Evolutionary conservation across 2,888 invertebrate genomes (phyloP).

Genomic region (Pinctada fucata): DNA sequence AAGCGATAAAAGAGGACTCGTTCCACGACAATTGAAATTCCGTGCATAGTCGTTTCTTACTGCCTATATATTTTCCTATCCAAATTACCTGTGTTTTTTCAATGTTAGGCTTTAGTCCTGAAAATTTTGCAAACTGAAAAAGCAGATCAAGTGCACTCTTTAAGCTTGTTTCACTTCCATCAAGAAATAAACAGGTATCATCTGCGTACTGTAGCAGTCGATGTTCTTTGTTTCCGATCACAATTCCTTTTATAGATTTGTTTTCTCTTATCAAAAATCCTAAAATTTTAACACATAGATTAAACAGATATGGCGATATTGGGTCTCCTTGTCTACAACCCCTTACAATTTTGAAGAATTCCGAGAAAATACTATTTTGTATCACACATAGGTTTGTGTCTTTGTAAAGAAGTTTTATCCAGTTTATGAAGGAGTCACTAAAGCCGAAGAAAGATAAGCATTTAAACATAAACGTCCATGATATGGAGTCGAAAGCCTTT

Average conservation of each 20-base stretch:
- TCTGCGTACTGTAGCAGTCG: conserved; percentile 28
- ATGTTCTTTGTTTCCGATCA: conserved; percentile 14
- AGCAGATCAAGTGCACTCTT: no score
- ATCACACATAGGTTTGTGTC: conserved; percentile 12
- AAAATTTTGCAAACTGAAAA: no score
- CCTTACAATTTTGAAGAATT: conserved; percentile 15
- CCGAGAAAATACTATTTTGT: conserved; percentile 25
- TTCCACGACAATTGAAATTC: no score
- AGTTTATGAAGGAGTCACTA: conserved; percentile 16
- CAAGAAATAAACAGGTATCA: conserved; percentile 20
- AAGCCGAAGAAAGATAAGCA: conserved; percentile 27
- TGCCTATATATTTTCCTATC: no score
- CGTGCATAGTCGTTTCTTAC: no score
- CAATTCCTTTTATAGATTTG: conserved; percentile 28
- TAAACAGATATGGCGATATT: conserved; percentile 24
- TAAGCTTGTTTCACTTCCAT: conserved; percentile 18
- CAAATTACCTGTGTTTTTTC: no score
- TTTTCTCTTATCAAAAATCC: conserved; percentile 24
- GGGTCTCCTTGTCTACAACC: conserved; percentile 37
- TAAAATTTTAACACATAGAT: conserved; percentile 25
- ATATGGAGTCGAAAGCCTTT: conserved; percentile 30
- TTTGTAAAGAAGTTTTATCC: conserved; percentile 25
- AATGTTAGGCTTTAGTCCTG: no score
- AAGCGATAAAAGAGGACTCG: no score
- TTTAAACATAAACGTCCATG: conserved; percentile 25